A percentile compares a stretch with the other conserved stretches of the same genome.
Conservation (phyloP, 2,888 invertebrate genomes). For the Teleogryllus oceanicus region DNA sequence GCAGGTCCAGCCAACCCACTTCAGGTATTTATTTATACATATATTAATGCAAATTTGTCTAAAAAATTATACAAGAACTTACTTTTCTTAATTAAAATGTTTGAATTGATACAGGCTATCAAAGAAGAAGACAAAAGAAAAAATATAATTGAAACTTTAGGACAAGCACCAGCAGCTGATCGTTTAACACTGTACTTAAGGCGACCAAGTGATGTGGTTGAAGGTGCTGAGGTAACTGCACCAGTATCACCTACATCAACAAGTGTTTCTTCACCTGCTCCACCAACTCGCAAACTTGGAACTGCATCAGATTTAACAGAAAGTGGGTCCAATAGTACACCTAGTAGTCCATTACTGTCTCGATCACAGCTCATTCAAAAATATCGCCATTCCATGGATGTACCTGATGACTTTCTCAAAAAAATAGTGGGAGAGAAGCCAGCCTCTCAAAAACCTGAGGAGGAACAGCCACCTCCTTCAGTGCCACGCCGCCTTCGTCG, state of each 20-base stretch:
- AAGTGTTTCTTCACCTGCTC: not conserved
- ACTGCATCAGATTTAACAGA: constrained; percentile 25
- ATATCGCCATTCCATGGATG: constrained; percentile 37
- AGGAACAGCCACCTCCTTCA: constrained; percentile 45
- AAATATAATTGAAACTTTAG: constrained; percentile 56
- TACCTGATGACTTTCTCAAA: constrained; percentile 36
- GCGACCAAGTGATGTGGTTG: constrained; percentile 47
- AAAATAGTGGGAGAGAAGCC: constrained; percentile 45
- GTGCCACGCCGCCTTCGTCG: constrained; percentile 39
- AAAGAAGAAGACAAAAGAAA: constrained; percentile 62
- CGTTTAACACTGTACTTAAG: constrained; percentile 59
- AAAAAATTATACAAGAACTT: not conserved
- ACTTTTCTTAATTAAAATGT: not conserved
- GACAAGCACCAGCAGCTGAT: constrained; percentile 51
- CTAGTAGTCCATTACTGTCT: constrained; percentile 30
- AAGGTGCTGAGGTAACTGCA: constrained; percentile 37
- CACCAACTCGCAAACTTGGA: not conserved
- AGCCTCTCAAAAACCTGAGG: constrained; percentile 45
- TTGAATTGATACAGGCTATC: constrained; percentile 48
- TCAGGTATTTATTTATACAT: constrained; percentile 43
- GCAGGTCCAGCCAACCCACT: constrained; percentile 45
- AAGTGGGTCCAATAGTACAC: constrained; percentile 25
- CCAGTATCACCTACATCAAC: not conserved
- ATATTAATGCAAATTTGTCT: not conserved
- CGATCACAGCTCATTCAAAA: constrained; percentile 37